Evolutionary conservation across 37 sponge, comb jelly and placozoan species (phyloP), one percentile per base, ranked within the genome.

Genomic region (Mnemiopsis leidyi): DNA sequence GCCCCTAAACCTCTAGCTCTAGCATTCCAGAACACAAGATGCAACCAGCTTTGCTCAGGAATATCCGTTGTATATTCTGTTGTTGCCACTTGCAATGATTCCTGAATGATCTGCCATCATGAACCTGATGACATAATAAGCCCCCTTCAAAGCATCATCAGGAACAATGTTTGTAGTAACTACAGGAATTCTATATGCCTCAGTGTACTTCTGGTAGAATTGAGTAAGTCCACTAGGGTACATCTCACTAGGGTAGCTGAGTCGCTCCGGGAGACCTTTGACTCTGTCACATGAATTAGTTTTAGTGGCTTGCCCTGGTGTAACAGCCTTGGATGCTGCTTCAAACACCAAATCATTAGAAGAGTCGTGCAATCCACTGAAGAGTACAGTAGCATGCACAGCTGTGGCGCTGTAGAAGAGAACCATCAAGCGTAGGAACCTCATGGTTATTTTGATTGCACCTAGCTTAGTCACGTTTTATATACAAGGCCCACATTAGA

Each of bases 161-260:
- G 67, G 48, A 26, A 85, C 90, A 7, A 40, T 85, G 67, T 61
- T 32, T 9, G 90, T 39, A 16, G 90, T 39, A 25, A 85, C 67
- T 18, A 85, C 90, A 26, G 90, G 90, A 28, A 85, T 85, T 5
- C 90, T 61, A 30, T 85, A 85, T 28, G 90, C 90, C 61, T 85
- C 90, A 40, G 90, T 85, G 90, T 85, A 85, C 61, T 85, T 85
- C 48, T 38, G 67, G 29, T 85, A 85, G 90, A 85, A 85, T 26
- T 38, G 16, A 37, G 90, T 85, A 0, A 85, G 90, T 26, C 90
- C 90, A 61, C 39, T n/a, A 36, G 90, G 90, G 90, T 85, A 39
- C 90, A 85, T 85, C 29, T 40, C 90, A 39, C 30, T 25, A 0
- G 61, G 0, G 48, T 23, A 40, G 1, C 90, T 18, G 7, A 85